Evolutionary conservation across 2,888 invertebrate species (phyloP).

Genomic region (Thymelicus acteon): DNA sequence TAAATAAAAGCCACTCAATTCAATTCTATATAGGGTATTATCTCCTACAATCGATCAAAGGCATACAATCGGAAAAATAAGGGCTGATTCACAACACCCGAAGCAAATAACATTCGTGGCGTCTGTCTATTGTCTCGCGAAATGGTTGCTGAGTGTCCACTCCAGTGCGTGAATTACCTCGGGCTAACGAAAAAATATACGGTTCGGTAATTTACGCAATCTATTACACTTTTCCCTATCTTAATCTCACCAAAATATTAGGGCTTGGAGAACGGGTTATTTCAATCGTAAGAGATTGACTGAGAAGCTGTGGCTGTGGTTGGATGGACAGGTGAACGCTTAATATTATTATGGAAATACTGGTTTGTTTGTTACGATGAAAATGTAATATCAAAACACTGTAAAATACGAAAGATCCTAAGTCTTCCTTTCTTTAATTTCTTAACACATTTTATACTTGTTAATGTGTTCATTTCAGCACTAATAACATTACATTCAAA

Average conservation of each 20-base stretch:
- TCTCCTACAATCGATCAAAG: neutral
- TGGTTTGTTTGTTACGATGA: no score
- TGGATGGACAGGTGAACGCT: no score
- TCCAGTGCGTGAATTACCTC: conserved; percentile 2
- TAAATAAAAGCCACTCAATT: no score
- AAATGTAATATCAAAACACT: no score
- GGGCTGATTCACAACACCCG: conserved; percentile 4
- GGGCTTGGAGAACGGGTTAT: neutral
- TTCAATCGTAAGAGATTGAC: no score
- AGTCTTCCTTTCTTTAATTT: no score
- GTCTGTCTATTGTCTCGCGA: conserved; percentile 8
- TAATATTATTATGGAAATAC: no score
- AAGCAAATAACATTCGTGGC: neutral
- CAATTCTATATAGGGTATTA: neutral
- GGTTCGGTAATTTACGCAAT: conserved; percentile 4
- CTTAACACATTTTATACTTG: no score
- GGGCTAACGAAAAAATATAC: conserved; percentile 16
- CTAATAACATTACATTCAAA: no score
- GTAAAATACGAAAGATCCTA: no score
- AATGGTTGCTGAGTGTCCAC: conserved; percentile 1
- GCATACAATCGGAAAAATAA: conserved; percentile 25
- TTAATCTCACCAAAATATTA: neutral
- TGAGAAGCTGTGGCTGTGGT: no score
- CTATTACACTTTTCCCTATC: conserved; percentile 1
- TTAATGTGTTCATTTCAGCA: no score